Percentiles rank a stretch among this genome's conserved stretches.
Evolutionary conservation across 2,113 vertebrate species (phyloP).

Genomic region (Triplophysa dalaica): DNA sequence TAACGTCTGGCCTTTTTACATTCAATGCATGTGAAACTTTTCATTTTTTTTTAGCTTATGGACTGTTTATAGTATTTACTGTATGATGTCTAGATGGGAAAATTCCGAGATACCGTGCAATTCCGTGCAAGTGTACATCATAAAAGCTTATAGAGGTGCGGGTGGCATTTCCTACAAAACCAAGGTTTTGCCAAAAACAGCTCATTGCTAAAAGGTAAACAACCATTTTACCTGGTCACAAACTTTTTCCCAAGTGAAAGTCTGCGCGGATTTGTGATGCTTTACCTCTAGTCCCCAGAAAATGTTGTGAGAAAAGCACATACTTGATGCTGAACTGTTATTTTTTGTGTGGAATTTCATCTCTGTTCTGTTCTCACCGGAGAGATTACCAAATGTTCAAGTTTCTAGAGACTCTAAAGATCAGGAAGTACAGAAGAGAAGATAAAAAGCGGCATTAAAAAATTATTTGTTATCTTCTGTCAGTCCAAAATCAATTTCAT

Average conservation of each 20-base stretch:
- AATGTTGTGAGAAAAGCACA: background rate
- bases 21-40: background rate
- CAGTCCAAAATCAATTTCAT: constrained; percentile 34
- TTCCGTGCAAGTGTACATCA: background rate
- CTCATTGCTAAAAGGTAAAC: background rate
- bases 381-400: background rate
- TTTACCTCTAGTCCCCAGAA: background rate
- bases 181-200: background rate
- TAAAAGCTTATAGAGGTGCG: background rate
- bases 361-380: constrained; percentile 1
- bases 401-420: constrained; percentile 25
- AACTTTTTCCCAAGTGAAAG: constrained; percentile 14
- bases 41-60: background rate
- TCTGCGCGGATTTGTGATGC: background rate
- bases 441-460: constrained; percentile 25
- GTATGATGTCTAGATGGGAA: background rate
- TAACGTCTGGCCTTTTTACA: background rate
- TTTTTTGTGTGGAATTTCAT: constrained; percentile 27
- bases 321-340: constrained; percentile 13
- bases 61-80: background rate
- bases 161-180: constrained; percentile 16
- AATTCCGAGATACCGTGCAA: background rate
- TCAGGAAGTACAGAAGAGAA: background rate
- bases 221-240: background rate
- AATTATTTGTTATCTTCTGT: constrained; percentile 28